Conservation (phyloP, 2,797 vertebrate genomes). For the Rhynchotus rufescens region DNA sequence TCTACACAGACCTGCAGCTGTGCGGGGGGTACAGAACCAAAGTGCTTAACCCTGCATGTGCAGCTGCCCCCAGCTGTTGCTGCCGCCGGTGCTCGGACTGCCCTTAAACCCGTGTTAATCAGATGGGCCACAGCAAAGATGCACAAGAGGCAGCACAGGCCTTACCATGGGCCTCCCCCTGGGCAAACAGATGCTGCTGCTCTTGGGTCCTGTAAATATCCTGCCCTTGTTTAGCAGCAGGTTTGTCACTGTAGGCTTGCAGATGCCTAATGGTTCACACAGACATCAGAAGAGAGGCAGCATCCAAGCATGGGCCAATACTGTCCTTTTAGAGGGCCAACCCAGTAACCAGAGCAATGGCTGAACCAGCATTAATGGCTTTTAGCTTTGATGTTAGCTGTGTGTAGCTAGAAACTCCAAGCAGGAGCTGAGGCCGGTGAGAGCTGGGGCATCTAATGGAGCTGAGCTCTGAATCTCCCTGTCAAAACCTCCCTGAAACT, state of each 20-base stretch:
- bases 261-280: not conserved
- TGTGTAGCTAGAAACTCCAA: not conserved
- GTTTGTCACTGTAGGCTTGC: not conserved
- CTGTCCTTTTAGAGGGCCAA: not conserved
- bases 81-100: not conserved
- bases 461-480: not conserved
- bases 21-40: not conserved
- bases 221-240: not conserved
- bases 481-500: not conserved
- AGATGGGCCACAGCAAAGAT: no score
- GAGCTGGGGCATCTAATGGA: fast-evolving
- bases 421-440: not conserved
- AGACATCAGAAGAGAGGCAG: not conserved
- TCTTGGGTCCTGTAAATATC: not conserved
- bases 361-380: not conserved
- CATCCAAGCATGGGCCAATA: not conserved
- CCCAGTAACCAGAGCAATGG: not conserved
- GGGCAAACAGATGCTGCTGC: not conserved
- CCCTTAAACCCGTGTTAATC: not conserved
- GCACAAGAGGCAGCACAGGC: not conserved
- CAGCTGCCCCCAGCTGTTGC: not conserved
- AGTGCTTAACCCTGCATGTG: not conserved
- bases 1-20: not conserved
- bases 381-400: not conserved
- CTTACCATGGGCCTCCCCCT: not conserved